These are phyloP conservation scores for Brachystomella parvula DNA, from an alignment of 1,140 invertebrate genomes.

Conservation along the genomic window DNA sequence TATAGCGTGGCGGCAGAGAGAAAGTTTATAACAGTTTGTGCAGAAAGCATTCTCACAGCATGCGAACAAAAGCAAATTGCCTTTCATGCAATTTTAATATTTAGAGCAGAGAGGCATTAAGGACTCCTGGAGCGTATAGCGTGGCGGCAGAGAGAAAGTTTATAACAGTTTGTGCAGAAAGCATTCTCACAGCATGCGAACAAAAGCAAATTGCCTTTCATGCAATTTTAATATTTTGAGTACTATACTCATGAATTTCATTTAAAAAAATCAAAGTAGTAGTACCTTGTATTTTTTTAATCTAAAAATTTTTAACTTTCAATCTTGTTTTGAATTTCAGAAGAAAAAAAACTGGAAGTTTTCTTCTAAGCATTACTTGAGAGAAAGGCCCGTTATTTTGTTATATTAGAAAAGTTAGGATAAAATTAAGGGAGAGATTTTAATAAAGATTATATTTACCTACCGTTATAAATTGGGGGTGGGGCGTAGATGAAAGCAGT, in stretches of 20 bases:
- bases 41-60: not conserved
- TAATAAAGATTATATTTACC: not conserved
- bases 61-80: not conserved
- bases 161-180: too few species aligned
- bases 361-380: not conserved
- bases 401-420: not conserved
- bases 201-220: not conserved
- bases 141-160: too few species aligned
- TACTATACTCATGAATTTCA: too few species aligned
- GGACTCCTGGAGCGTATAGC: too few species aligned
- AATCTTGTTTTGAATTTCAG: not conserved
- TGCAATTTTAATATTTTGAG: too few species aligned
- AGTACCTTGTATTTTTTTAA: not conserved
- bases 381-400: not conserved
- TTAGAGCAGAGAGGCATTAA: too few species aligned
- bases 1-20: too few species aligned
- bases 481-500: slow-evolving; percentile 30
- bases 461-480: slow-evolving; percentile 36
- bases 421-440: slow-evolving; percentile 4
- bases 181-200: not conserved
- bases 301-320: not conserved
- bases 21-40: too few species aligned
- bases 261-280: not conserved
- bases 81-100: too few species aligned
- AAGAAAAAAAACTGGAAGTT: not conserved